phyloP scores from a whole-genome alignment of 2,888 invertebrate species.

The Cephonodes hylas region DNA sequence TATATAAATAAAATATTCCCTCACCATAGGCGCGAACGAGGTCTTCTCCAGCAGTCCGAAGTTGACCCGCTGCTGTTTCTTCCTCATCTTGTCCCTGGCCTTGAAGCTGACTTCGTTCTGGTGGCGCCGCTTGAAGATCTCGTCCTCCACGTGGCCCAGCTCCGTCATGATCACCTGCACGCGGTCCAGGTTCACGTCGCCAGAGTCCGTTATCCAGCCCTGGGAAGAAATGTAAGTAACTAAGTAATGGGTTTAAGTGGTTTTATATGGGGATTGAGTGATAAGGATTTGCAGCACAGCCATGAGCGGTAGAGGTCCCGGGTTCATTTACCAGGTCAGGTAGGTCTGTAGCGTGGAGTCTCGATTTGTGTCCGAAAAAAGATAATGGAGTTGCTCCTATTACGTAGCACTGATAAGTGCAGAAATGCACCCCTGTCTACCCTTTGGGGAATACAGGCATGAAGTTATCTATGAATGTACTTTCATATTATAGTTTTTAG shows the following conservation, averaged over 20 bases:
- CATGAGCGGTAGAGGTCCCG: too few relatives aligned
- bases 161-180: conserved; percentile 98
- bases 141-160: conserved; percentile 96
- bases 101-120: conserved; percentile 91
- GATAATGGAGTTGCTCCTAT: too few relatives aligned
- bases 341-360: too few relatives aligned
- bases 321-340: too few relatives aligned
- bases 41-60: conserved; percentile 86
- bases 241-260: not conserved
- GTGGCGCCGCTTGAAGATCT: conserved; percentile 97
- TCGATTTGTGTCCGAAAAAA: too few relatives aligned
- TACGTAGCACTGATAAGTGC: too few relatives aligned
- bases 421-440: too few relatives aligned
- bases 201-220: conserved; percentile 97
- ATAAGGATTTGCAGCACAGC: too few relatives aligned
- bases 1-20: conserved; percentile 20
- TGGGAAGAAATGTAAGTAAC: too few relatives aligned
- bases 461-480: too few relatives aligned
- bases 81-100: conserved; percentile 87
- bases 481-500: too few relatives aligned
- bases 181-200: conserved; percentile 94
- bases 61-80: conserved; percentile 83
- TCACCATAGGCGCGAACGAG: conserved; percentile 89
- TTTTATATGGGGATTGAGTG: not conserved
- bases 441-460: too few relatives aligned